These are phyloP conservation scores for Barbus barbus DNA, from an alignment of 2,113 vertebrate genomes.

Conservation along the genomic window DNA sequence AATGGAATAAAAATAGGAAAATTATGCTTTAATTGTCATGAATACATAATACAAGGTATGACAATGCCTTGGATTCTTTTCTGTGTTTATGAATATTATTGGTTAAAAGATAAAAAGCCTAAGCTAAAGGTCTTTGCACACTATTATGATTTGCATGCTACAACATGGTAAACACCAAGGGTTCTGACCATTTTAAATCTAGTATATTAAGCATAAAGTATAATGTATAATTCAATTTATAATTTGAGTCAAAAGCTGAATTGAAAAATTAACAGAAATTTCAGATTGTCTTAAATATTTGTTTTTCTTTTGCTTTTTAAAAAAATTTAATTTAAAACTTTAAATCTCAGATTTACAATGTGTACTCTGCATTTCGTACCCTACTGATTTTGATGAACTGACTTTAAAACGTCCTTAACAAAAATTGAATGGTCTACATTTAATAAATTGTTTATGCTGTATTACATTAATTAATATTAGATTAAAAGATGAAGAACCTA, in stretches of 20 bases:
- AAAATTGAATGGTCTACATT: not conserved
- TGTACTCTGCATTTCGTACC: not conserved
- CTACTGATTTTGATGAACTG: not conserved
- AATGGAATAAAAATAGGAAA: slow-evolving; percentile 2
- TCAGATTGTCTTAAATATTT: not conserved
- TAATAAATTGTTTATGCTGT: not conserved
- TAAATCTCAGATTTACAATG: no score
- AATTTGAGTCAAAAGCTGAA: not conserved
- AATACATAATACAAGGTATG: not conserved
- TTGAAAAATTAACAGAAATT: not conserved
- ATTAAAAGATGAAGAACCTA: not conserved
- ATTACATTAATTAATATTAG: not conserved
- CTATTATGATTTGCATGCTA: not conserved
- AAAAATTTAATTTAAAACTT: not conserved
- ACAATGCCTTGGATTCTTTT: not conserved
- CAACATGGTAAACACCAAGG: not conserved
- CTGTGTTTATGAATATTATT: not conserved
- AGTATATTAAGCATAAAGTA: no score
- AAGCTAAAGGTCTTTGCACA: not conserved
- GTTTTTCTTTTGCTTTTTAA: no score
- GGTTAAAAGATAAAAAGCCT: not conserved
- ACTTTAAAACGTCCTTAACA: not conserved
- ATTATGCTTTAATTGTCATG: not conserved
- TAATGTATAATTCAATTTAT: not conserved
- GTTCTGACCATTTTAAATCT: not conserved